phyloP scores from a whole-genome alignment of 2,113 vertebrate genomes.

The Girardinichthys multiradiatus region DNA sequence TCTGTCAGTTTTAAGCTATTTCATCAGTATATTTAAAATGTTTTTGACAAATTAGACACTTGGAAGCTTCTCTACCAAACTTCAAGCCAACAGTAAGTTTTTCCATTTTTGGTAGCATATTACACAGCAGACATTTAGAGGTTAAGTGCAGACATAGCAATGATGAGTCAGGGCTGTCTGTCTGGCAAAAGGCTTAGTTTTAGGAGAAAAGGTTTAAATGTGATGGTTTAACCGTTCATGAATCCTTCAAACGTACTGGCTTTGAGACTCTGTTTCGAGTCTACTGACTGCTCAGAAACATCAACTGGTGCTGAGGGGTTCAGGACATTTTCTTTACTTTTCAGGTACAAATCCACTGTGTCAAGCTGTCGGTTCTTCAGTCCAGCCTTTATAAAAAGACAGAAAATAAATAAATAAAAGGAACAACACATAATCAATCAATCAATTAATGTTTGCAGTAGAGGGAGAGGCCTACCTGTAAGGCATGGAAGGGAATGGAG shows the following conservation, averaged over 20 bases:
- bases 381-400: slow-evolving; percentile 85
- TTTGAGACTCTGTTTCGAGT: slow-evolving; percentile 70
- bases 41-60: no score
- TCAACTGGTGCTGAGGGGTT: slow-evolving; percentile 61
- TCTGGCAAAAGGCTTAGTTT: no score
- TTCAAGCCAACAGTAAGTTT: no score
- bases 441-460: neutral
- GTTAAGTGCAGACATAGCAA: no score
- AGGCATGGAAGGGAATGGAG: slow-evolving; percentile 90
- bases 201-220: no score
- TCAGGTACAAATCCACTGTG: slow-evolving; percentile 94
- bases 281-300: slow-evolving; percentile 53
- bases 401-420: no score
- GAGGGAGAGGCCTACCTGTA: slow-evolving; percentile 81
- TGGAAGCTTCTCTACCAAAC: no score
- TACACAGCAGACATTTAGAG: no score
- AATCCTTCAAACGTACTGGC: slow-evolving; percentile 67
- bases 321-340: slow-evolving; percentile 93
- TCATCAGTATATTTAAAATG: no score
- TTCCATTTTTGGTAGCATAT: no score
- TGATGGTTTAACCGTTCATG: neutral
- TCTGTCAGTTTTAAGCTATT: no score
- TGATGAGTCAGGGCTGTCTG: no score
- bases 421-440: neutral
- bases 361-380: slow-evolving; percentile 95